These are phyloP conservation scores for Netelia inedita DNA, from an alignment of 2,888 invertebrate genomes.

Conservation along the genomic window DNA sequence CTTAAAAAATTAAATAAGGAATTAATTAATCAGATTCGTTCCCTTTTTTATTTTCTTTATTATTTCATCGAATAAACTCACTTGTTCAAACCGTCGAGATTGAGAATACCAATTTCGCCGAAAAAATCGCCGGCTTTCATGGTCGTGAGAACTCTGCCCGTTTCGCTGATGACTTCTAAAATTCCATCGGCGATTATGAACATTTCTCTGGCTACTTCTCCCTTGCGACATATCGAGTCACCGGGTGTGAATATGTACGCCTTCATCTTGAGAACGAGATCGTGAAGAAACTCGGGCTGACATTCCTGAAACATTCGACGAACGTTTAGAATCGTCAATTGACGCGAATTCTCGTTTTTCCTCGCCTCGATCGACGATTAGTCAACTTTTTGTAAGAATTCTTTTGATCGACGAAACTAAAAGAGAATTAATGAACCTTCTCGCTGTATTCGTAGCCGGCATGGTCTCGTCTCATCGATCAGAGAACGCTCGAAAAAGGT, in stretches of 20 bases:
- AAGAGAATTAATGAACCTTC: background rate
- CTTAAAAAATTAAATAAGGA: too few species aligned
- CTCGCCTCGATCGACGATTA: background rate
- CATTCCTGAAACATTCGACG: conserved; percentile 91
- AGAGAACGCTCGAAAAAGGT: conserved; percentile 3
- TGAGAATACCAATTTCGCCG: conserved; percentile 98
- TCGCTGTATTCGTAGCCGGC: background rate
- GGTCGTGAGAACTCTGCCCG: conserved; percentile 95
- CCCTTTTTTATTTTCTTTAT: background rate
- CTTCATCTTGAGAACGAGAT: conserved; percentile 98
- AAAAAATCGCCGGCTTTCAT: conserved; percentile 99
- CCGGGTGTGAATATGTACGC: conserved; percentile 99
- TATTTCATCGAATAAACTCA: conserved; percentile 84
- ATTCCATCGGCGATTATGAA: conserved; percentile 99
- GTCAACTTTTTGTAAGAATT: conserved; percentile 5
- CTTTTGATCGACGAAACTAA: background rate
- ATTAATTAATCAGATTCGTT: too few species aligned
- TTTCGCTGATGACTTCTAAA: conserved; percentile 97
- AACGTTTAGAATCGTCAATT: background rate
- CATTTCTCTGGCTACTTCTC: conserved; percentile 98
- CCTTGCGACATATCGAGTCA: conserved; percentile 98
- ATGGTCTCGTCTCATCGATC: conserved; percentile 18
- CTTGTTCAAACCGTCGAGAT: conserved; percentile 98
- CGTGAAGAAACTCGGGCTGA: conserved; percentile 98
- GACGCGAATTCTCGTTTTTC: too few species aligned